Evolutionary conservation across 2,888 invertebrate species (phyloP), one percentile per base, ranked within the genome.

Genomic region (Griposia aprilina): DNA sequence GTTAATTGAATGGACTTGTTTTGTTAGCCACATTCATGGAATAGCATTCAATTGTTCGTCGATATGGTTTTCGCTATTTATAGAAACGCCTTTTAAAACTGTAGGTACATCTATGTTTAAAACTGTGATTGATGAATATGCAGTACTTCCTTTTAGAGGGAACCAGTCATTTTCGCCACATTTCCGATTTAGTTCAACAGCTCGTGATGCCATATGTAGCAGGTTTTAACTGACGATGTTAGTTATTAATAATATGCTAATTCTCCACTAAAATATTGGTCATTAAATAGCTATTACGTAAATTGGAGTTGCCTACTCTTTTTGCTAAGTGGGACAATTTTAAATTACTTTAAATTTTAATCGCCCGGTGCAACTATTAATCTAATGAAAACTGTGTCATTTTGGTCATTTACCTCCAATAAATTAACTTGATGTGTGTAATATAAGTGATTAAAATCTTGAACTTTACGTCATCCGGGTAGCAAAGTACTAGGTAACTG

Each of bases 1-100:
- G 91, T 93, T 93, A 94, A 95, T 94, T 94, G 92, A 93, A 92
- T 94, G 91, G 92, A 90, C 90, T 92, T 92, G 94, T 94, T 93
- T 92, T 93, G 92, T 92, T 90, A 88, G 89, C 90, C 89, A 89
- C 89, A 91, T 91, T 92, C 88, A 90, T 92, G 90, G 88, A 89
- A 91, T 92, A 88, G 89, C 84, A 76, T 82, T 82, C 82, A 84
- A 85, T 86, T 87, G 86, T 81, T 74, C 69, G 83, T 79, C 80
- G 78, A 81, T 78, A 82, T 80, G 52, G 68, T 75, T 83, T 82
- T 71, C 26, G 67, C n/a, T 50, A 26, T 81, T 60, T 45, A 57
- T 80, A 57, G 15, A 20, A 62, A 41, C 3, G 30, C 11, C 20
- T 26, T 70, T 67, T 63, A 50, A 55, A 65, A 70, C 50, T 62